Base-by-base conservation (phyloP, 2,113 vertebrate genomes). In the Clupea harengus region DNA sequence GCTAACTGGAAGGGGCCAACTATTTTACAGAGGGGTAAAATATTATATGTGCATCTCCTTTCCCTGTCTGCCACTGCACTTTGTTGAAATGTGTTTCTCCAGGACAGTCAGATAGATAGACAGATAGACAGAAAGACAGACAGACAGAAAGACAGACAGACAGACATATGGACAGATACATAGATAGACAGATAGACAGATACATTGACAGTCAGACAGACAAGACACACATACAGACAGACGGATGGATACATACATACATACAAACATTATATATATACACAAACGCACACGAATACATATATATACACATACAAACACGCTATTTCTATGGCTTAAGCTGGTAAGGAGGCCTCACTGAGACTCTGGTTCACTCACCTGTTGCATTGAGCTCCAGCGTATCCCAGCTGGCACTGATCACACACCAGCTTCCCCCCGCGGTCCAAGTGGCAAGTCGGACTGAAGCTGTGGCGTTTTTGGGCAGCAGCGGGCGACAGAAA, bases 401-500 rank as follows among this genome's bases (percentile, higher is more conserved):
- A 97, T 32, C 96, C 97, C 0, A 88, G 88, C 78, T 89, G 94
- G 85, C 98, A 99, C 28, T 89, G 93, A 85, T 99, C 96, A 4
- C 98, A 99, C 84, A 96, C 87, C 93, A 97, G n/a, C 91, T 96
- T 95, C 81, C 88, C 96, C 6, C 88, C 93, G 78, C 2, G 89
- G 83, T 96, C 94, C 83, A 96, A 92, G 90, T 94, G 97, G 91
- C 98, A 99, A 0, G 96, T 99, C 0, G 98, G 98, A 89, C 98
- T 99, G 91, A 99, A 99, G 91, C 98, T 99, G 80, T 81, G 88
- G 85, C 90, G 91, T 89, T 94, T 90, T 91, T 88, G 90, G 45
- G 88, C 90, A 85, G 90, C 92, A 82, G 89, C 47, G 22, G 88
- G 17, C 83, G 88, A 9, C 85, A 90, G 78, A 52, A 90, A 83